Percentiles rank a stretch among this genome's conserved stretches.
phyloP scores from a whole-genome alignment of 2,888 invertebrate genomes.

The Tupiocoris notatus region DNA sequence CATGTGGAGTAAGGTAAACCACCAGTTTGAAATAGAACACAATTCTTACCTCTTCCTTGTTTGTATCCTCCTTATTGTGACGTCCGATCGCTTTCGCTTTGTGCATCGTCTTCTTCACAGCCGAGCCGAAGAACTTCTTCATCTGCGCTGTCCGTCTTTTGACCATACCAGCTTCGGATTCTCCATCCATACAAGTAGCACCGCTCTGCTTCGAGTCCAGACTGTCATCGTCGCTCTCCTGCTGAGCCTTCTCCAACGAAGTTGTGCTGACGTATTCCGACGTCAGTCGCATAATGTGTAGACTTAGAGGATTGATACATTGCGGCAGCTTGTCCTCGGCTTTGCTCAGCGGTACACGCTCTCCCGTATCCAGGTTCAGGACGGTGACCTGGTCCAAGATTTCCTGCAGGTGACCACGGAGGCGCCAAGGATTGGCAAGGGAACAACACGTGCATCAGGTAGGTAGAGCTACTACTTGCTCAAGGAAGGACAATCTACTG shows the following conservation, averaged over 20 bases:
- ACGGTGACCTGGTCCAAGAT: slow-evolving; percentile 82
- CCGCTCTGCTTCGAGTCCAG: slow-evolving; percentile 60
- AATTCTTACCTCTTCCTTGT: slow-evolving; percentile 74
- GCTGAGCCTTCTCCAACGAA: slow-evolving; percentile 62
- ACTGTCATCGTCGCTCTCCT: slow-evolving; percentile 76
- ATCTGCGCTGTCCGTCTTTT: slow-evolving; percentile 59
- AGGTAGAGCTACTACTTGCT: slow-evolving; percentile 28
- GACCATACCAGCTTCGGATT: slow-evolving; percentile 49
- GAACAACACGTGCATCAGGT: slow-evolving; percentile 28
- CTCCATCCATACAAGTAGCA: slow-evolving; percentile 32
- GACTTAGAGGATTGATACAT: slow-evolving; percentile 88
- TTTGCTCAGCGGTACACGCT: slow-evolving; percentile 88
- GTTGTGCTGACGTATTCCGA: slow-evolving; percentile 81
- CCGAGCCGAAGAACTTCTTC: slow-evolving; percentile 80
- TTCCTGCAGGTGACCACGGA: slow-evolving; percentile 59
- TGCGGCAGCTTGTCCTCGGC: slow-evolving; percentile 91
- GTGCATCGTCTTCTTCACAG: slow-evolving; percentile 86
- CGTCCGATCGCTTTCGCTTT: slow-evolving; percentile 75
- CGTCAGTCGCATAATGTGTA: slow-evolving; percentile 91
- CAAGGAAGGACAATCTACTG: slow-evolving; percentile 15
- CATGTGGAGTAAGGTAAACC: background rate
- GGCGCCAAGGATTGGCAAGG: slow-evolving; percentile 36
- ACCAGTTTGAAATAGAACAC: background rate
- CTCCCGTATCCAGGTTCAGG: slow-evolving; percentile 67
- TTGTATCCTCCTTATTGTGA: slow-evolving; percentile 64